Evolutionary conservation across 2,888 invertebrate genomes (phyloP).

Genomic region (Dysmachus trigonus): DNA sequence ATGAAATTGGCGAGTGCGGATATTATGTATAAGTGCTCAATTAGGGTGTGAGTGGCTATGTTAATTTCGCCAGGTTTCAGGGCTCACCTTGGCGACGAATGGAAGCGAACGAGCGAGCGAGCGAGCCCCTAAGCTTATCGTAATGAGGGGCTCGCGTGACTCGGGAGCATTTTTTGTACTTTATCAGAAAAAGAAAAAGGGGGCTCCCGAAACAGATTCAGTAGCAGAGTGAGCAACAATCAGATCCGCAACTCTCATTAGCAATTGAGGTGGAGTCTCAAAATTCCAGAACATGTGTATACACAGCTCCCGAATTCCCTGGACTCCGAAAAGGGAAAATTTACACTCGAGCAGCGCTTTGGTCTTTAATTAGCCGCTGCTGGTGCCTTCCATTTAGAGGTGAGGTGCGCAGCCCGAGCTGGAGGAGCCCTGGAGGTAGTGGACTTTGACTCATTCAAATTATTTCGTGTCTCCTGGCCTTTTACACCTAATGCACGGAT

Average conservation of each 20-base stretch:
- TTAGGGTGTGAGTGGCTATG: conserved; percentile 17
- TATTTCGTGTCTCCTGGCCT: conserved; percentile 30
- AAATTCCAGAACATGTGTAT: conserved; percentile 37
- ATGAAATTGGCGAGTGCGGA: background rate
- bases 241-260: conserved; percentile 32
- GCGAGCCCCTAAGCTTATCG: conserved; percentile 4
- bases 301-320: conserved; percentile 33
- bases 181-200: too few relatives aligned
- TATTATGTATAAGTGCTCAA: conserved; percentile 36
- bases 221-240: conserved; percentile 27
- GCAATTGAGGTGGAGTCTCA: conserved; percentile 35
- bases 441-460: conserved; percentile 27
- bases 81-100: background rate
- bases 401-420: background rate
- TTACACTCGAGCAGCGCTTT: conserved; percentile 2
- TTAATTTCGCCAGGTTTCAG: conserved; percentile 16
- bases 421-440: background rate
- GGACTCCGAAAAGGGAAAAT: background rate
- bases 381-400: background rate
- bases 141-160: conserved; percentile 39
- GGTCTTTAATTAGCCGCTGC: conserved; percentile 32
- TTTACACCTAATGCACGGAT: conserved; percentile 21
- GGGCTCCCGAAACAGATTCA: background rate
- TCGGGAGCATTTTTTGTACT: background rate
- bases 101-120: background rate